Conservation (phyloP, 2,888 invertebrate genomes). For the Timandra comae region DNA sequence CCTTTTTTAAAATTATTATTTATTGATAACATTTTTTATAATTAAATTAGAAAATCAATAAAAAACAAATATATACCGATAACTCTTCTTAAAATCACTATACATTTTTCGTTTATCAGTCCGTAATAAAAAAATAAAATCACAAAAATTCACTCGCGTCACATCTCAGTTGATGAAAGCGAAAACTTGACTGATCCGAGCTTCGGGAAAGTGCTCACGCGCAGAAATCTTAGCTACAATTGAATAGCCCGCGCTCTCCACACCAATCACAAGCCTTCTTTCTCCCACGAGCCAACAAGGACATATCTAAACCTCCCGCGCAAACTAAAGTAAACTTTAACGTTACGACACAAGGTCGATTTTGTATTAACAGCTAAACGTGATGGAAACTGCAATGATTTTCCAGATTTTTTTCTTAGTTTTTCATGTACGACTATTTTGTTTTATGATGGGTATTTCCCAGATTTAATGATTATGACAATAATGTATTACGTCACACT, state of each 20-base stretch:
- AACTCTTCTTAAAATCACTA: conserved; percentile 7
- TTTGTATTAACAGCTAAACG: not conserved
- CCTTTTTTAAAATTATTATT: no score
- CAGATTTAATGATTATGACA: not conserved
- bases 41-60: no score
- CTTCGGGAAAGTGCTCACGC: conserved; percentile 66
- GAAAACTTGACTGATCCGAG: conserved; percentile 50
- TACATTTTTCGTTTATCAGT: conserved; percentile 12
- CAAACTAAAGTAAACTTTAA: conserved; percentile 35
- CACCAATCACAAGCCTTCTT: conserved; percentile 46
- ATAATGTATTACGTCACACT: no score
- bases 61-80: conserved; percentile 18
- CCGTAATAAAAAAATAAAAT: conserved; percentile 10
- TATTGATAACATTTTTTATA: no score
- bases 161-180: conserved; percentile 60
- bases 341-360: conserved; percentile 4
- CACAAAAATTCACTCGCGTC: conserved; percentile 40
- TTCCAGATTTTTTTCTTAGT: conserved; percentile 6
- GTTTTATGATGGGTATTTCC: conserved; percentile 3
- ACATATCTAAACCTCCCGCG: conserved; percentile 38
- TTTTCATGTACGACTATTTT: conserved; percentile 2
- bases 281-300: conserved; percentile 54
- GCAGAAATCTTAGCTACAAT: conserved; percentile 49
- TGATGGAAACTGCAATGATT: conserved; percentile 10
- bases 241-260: conserved; percentile 59